Conservation (phyloP, 1,140 invertebrate species). For the Zaprionus davidi region DNA sequence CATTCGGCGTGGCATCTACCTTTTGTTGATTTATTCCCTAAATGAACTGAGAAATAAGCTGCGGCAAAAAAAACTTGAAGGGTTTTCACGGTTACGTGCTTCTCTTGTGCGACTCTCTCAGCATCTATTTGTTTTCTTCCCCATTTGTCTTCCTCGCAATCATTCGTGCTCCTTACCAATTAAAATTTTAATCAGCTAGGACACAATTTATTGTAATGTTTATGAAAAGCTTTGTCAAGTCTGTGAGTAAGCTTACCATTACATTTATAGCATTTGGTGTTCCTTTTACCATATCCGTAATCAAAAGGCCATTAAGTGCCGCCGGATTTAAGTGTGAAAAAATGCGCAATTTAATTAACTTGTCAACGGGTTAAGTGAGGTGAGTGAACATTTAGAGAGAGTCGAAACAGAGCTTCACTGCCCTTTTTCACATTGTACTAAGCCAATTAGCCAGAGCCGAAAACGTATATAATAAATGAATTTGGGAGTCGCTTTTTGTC, state of each 20-base stretch:
- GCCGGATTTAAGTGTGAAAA: constrained; percentile 65
- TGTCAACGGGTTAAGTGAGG: constrained; percentile 58
- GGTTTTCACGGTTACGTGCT: constrained; percentile 2
- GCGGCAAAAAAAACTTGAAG: constrained; percentile 41
- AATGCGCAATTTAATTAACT: constrained; percentile 69
- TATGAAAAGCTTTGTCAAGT: constrained; percentile 47
- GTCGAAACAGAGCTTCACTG: background rate
- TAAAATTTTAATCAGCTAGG: constrained; percentile 76
- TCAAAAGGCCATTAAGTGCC: constrained; percentile 59
- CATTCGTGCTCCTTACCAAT: constrained; percentile 36
- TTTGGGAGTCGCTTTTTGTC: background rate
- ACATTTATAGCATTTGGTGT: constrained; percentile 18
- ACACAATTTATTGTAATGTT: constrained; percentile 65
- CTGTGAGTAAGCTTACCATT: constrained; percentile 11
- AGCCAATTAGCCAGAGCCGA: background rate
- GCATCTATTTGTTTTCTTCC: background rate
- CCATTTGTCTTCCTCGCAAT: background rate
- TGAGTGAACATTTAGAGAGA: constrained; percentile 13
- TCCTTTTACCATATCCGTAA: constrained; percentile 18
- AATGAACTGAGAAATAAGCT: constrained; percentile 65
- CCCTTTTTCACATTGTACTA: background rate
- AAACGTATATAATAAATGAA: background rate
- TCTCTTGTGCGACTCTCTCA: no score
- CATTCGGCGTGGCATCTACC: constrained; percentile 60
- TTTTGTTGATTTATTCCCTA: constrained; percentile 58